These are phyloP conservation scores for Martes martes DNA, from an alignment of 2,113 vertebrate genomes.

Conservation along the genomic window DNA sequence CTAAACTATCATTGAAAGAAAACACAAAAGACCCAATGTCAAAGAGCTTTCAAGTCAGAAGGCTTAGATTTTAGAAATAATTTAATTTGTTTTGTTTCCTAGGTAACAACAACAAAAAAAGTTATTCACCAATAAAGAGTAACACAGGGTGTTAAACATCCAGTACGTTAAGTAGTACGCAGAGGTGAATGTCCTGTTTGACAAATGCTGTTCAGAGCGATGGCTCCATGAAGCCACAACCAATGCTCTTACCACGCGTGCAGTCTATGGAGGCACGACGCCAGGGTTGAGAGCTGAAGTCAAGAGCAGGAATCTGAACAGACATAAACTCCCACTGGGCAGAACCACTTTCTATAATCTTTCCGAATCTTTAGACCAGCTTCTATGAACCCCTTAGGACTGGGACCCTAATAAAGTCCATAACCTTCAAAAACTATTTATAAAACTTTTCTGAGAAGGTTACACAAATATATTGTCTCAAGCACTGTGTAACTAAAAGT, in stretches of 20 bases:
- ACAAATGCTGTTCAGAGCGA: not conserved
- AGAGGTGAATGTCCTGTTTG: not conserved
- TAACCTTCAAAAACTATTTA: constrained; percentile 61
- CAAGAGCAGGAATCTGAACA: constrained; percentile 28
- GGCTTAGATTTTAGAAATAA: not conserved
- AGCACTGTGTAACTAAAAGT: constrained; percentile 52
- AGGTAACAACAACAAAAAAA: not conserved
- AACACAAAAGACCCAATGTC: not conserved
- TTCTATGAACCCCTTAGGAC: constrained; percentile 60
- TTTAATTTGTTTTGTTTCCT: not conserved
- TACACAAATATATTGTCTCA: constrained; percentile 69
- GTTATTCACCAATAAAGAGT: not conserved
- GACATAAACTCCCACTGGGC: not conserved
- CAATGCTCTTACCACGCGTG: not conserved
- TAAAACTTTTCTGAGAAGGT: constrained; percentile 64
- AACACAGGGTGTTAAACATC: not conserved
- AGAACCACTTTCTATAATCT: constrained; percentile 50
- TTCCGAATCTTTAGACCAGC: constrained; percentile 53
- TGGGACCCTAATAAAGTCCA: constrained; percentile 57
- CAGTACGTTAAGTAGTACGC: not conserved
- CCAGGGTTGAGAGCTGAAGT: not conserved
- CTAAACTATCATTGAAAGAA: not conserved
- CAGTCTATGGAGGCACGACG: not conserved
- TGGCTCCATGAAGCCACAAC: not conserved
- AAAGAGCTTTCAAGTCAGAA: not conserved